Conservation (phyloP, 2,113 vertebrate species). For the Murina feae region DNA sequence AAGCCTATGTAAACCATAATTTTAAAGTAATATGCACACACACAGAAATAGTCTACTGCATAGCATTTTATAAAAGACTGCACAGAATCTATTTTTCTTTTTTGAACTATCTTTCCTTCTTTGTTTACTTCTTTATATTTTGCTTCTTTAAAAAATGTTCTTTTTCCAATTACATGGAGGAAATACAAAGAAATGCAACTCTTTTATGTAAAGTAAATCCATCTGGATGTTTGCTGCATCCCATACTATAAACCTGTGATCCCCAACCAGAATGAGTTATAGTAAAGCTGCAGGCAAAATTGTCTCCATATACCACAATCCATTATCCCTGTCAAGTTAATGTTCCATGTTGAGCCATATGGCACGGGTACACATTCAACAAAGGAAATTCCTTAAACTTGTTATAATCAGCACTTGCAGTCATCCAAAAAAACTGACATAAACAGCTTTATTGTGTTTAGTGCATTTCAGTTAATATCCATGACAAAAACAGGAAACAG, state of each 20-base stretch:
- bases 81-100: constrained; percentile 61
- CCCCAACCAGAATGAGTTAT: constrained; percentile 87
- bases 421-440: constrained; percentile 88
- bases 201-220: constrained; percentile 86
- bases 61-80: constrained; percentile 22
- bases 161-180: constrained; percentile 79
- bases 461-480: constrained; percentile 87
- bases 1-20: background rate
- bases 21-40: background rate
- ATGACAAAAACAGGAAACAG: constrained; percentile 87
- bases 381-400: constrained; percentile 92
- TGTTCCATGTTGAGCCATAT: constrained; percentile 94
- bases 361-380: constrained; percentile 88
- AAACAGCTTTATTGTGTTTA: constrained; percentile 91
- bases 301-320: constrained; percentile 90
- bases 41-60: constrained; percentile 33
- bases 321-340: constrained; percentile 94
- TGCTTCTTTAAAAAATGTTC: constrained; percentile 70
- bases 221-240: constrained; percentile 85
- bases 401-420: constrained; percentile 92
- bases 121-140: constrained; percentile 79
- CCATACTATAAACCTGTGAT: constrained; percentile 85
- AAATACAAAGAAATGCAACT: constrained; percentile 86
- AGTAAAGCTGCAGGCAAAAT: constrained; percentile 88
- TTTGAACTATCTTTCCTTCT: constrained; percentile 68